Base-by-base conservation (phyloP, 2,797 vertebrate species). In the Anguilla anguilla region DNA sequence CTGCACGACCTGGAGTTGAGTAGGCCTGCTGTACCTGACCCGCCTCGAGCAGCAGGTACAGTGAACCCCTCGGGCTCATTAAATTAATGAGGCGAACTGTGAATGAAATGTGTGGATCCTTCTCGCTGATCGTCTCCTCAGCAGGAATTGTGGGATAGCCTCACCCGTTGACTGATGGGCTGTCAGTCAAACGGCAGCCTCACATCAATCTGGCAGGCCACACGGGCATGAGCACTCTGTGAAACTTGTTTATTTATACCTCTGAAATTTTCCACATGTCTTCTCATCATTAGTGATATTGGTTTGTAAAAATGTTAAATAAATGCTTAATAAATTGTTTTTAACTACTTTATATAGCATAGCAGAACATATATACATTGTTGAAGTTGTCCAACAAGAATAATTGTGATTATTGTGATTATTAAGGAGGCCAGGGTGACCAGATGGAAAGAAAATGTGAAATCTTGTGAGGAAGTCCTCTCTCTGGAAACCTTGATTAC, bases 171-270 rank as follows among this genome's bases (percentile, higher is more conserved):
- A 85, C 87, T 84, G 87, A 87, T 88, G 86, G 83, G 49, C 74
- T 88, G 88, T 82, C 89, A 89, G 28, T 90, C 89, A 90, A 83
- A 85, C 86, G 19, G 6, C 28, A 69, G 82, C 69, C 61, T 43
- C 55, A 88, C 87, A 90, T 89, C 53, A 85, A 84, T 90, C 83
- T 81, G 86, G 64, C 86, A 25, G n/a, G 74, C 55, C 85, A 72
- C 15, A 67, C 64, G 17, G 17, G 83, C 51, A 11, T 85, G 39
- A 79, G 55, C 43, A 4, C 82, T 85, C 72, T 11, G 49, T n/a
- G 31, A 53, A 61, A 17, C 15, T 17, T 22, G 35, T 85, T 88
- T 85, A 19, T 22, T 43, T 74, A n/a, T 64, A 61, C 81, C 19
- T 39, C n/a, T 13, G 25, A 83, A 53, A 51, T 53, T n/a, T 79